Evolutionary conservation across 2,113 vertebrate species (phyloP).

Genomic region (Brachirus orientalis): DNA sequence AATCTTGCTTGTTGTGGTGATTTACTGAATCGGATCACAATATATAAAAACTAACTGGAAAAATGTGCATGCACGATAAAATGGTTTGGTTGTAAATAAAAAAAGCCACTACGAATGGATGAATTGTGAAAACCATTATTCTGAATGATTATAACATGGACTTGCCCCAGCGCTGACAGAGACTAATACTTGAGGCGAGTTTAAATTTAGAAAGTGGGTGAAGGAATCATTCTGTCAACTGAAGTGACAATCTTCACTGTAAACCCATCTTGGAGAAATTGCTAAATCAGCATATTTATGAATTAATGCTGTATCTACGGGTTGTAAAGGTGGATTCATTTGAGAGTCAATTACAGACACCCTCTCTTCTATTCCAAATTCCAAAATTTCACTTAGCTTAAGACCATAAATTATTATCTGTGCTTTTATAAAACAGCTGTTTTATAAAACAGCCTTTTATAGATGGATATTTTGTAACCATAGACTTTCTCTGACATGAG

Average conservation of each 20-base stretch:
- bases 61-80: neutral
- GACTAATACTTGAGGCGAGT: neutral
- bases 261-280: slow-evolving; percentile 13
- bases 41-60: neutral
- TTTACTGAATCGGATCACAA: slow-evolving; percentile 5
- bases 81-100: slow-evolving; percentile 7
- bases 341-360: slow-evolving; percentile 34
- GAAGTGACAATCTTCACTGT: slow-evolving; percentile 14
- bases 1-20: neutral
- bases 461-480: neutral
- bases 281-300: slow-evolving; percentile 29
- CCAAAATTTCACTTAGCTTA: neutral
- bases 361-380: slow-evolving; percentile 12
- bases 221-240: slow-evolving; percentile 3
- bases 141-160: slow-evolving; percentile 10
- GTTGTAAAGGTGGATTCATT: slow-evolving; percentile 47
- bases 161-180: neutral
- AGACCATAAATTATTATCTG: neutral
- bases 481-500: neutral
- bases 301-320: slow-evolving; percentile 27
- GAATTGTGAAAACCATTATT: neutral
- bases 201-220: slow-evolving; percentile 11
- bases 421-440: neutral
- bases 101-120: neutral
- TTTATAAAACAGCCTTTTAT: neutral